These are phyloP conservation scores for Drosophila setosimentum DNA, from an alignment of 2,888 invertebrate genomes.

Conservation along the genomic window DNA sequence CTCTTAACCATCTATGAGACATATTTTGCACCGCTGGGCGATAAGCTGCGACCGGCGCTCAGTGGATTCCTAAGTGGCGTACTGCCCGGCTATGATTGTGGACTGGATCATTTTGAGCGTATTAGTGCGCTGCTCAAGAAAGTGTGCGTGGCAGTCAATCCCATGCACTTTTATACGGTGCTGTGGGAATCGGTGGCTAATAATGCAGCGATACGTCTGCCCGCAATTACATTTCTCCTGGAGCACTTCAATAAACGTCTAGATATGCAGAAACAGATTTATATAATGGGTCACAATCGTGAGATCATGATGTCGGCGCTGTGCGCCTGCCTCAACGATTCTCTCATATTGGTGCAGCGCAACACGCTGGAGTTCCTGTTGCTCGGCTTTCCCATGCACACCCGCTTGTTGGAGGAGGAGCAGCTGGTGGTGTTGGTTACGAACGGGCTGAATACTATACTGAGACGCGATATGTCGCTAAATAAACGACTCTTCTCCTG, in stretches of 20 bases:
- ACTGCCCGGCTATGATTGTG: conserved; percentile 94
- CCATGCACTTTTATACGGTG: conserved; percentile 93
- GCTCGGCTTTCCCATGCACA: conserved; percentile 93
- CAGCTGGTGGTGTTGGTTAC: conserved; percentile 91
- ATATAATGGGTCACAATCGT: conserved; percentile 93
- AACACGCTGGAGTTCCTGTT: conserved; percentile 93
- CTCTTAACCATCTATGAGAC: conserved; percentile 94
- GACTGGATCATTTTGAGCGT: conserved; percentile 93
- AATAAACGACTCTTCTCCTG: conserved; percentile 94
- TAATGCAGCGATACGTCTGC: conserved; percentile 92
- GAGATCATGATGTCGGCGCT: conserved; percentile 93
- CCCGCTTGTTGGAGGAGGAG: conserved; percentile 88
- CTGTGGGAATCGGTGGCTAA: conserved; percentile 95
- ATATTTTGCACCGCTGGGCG: conserved; percentile 93
- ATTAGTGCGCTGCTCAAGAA: conserved; percentile 83
- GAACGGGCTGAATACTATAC: conserved; percentile 90
- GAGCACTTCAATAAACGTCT: conserved; percentile 92
- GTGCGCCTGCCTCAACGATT: conserved; percentile 92
- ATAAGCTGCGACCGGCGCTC: conserved; percentile 89
- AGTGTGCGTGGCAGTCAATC: conserved; percentile 91
- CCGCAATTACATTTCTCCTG: conserved; percentile 92
- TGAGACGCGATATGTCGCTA: conserved; percentile 95
- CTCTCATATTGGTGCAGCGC: conserved; percentile 93
- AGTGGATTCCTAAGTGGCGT: conserved; percentile 95
- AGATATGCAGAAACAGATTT: conserved; percentile 92